phyloP scores from a whole-genome alignment of 2,113 vertebrate genomes.

The Aix galericulata region DNA sequence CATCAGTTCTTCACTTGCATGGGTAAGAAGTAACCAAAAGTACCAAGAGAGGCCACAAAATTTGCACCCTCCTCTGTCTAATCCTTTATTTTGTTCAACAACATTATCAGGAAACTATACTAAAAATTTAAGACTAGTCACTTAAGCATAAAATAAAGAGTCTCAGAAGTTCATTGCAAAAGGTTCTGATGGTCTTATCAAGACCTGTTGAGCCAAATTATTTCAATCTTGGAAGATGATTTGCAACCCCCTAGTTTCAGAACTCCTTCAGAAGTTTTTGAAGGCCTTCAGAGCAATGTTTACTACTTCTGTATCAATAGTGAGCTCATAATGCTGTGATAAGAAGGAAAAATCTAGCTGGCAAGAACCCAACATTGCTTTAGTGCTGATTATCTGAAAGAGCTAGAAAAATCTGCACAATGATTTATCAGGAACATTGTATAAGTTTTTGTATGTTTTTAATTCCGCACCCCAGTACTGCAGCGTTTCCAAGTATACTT shows the following conservation, averaged over 20 bases:
- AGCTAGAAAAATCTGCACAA: neutral
- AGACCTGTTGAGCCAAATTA: neutral
- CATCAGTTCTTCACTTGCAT: neutral
- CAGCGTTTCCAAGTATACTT: neutral
- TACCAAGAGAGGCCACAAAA: neutral
- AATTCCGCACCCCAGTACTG: neutral
- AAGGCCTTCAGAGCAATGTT: neutral
- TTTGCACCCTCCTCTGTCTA: neutral
- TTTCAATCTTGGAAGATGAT: neutral
- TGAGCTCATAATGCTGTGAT: neutral
- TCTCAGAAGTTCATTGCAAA: neutral
- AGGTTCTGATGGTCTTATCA: neutral
- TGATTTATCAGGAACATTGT: neutral
- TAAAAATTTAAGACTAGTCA: neutral
- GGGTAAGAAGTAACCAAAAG: neutral
- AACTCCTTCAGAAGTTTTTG: neutral
- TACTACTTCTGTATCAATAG: neutral
- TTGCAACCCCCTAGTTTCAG: neutral
- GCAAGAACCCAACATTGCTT: neutral
- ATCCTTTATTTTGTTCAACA: neutral
- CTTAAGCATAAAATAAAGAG: neutral
- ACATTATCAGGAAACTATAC: neutral
- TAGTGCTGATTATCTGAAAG: neutral
- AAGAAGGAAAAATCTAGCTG: neutral
- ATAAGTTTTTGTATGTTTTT: neutral